phyloP scores from a whole-genome alignment of 2,113 vertebrate genomes.

The Delphinus delphis region DNA sequence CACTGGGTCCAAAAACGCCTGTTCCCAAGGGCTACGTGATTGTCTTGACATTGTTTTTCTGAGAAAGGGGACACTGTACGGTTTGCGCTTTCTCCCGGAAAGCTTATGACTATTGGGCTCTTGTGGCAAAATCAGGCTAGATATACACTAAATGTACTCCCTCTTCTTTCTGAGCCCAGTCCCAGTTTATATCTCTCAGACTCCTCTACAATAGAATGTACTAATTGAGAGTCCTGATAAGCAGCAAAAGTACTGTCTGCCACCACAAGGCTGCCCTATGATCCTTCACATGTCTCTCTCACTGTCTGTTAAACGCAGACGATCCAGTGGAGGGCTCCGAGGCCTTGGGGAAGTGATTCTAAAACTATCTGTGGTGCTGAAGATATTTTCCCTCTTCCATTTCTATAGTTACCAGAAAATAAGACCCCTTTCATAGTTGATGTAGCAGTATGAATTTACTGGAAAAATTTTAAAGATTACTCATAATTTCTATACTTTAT shows the following conservation, averaged over 20 bases:
- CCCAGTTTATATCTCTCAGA: background rate
- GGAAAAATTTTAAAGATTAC: background rate
- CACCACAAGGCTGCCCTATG: background rate
- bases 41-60: background rate
- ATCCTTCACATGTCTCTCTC: background rate
- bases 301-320: background rate
- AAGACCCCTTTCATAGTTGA: background rate
- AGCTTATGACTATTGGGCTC: background rate
- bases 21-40: background rate
- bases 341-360: background rate
- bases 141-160: fast-evolving
- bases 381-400: fast-evolving
- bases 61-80: too few relatives aligned
- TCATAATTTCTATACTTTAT: background rate
- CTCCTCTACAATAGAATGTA: background rate
- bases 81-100: background rate
- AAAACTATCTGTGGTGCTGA: background rate
- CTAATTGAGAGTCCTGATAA: background rate
- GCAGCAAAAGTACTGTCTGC: background rate
- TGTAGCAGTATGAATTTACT: background rate
- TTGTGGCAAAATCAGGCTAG: background rate
- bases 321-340: background rate
- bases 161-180: background rate
- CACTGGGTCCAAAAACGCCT: background rate
- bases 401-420: background rate